Conservation (phyloP, 64 coral and sea anemone genomes). For the Trachythela sp. region DNA sequence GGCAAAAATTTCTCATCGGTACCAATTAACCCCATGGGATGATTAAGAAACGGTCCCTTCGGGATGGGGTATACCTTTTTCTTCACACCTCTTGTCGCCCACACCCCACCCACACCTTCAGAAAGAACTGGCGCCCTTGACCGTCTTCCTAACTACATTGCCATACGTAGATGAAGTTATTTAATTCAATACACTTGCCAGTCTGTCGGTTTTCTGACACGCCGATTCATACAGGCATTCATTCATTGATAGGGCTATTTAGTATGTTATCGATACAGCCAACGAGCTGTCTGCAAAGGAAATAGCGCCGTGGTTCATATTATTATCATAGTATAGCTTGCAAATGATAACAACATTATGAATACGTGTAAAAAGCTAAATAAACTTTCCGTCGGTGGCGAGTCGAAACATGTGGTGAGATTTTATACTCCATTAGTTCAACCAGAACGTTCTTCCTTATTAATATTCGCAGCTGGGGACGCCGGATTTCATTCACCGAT, state of each 20-base stretch:
- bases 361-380: not conserved
- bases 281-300: not conserved
- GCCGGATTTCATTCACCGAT: no score
- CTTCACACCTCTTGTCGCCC: no score
- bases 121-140: no score
- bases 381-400: not conserved
- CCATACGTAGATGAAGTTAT: not conserved
- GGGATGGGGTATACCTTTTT: no score
- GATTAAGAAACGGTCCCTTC: no score
- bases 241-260: not conserved
- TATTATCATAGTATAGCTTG: not conserved
- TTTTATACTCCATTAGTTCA: no score
- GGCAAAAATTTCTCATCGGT: no score
- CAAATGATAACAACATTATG: not conserved
- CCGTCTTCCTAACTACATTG: not conserved
- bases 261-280: not conserved
- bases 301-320: not conserved
- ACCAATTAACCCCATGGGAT: no score
- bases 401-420: not conserved
- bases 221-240: not conserved
- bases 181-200: not conserved
- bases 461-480: no score
- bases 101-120: no score
- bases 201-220: not conserved
- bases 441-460: no score